phyloP scores from a whole-genome alignment of 2,888 invertebrate species.

The Apeira syringaria region DNA sequence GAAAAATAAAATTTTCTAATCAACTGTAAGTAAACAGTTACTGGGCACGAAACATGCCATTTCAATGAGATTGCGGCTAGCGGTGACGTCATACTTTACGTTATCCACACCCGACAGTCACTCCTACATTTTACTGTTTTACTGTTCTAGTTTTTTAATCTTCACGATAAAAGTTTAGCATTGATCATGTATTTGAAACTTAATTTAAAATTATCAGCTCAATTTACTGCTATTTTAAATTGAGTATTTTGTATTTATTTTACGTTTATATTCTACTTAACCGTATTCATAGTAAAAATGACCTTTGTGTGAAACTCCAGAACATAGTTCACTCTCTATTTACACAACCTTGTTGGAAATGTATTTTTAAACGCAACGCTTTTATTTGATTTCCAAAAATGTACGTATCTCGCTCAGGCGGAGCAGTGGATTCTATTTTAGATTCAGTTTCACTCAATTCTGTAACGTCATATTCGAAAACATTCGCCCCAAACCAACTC shows the following conservation, averaged over 20 bases:
- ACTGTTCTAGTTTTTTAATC: conserved; percentile 1
- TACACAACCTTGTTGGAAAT: conserved; percentile 63
- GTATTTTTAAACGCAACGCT: conserved; percentile 66
- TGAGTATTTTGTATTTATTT: no score
- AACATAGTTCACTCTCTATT: conserved; percentile 47
- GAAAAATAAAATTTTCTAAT: conserved; percentile 3
- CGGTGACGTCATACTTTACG: conserved; percentile 20
- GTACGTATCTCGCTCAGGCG: conserved; percentile 72
- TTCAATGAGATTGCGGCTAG: conserved; percentile 16
- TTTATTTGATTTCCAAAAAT: conserved; percentile 82
- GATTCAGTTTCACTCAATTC: conserved; percentile 52
- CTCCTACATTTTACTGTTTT: conserved; percentile 13
- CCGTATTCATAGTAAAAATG: conserved; percentile 35
- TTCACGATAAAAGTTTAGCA: neutral
- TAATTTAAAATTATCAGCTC: neutral
- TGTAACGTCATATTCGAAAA: conserved; percentile 61
- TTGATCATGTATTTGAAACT: neutral
- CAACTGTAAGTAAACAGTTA: conserved; percentile 7
- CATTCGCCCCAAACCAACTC: conserved; percentile 46
- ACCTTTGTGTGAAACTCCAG: conserved; percentile 48
- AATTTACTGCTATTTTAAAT: neutral
- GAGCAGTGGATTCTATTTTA: conserved; percentile 72
- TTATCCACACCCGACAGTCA: conserved; percentile 5
- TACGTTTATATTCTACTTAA: neutral
- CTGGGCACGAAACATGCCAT: conserved; percentile 14